Percentiles rank a stretch among this genome's conserved stretches.
Evolutionary conservation across 2,888 invertebrate species (phyloP).

Genomic region (Noctua janthe): DNA sequence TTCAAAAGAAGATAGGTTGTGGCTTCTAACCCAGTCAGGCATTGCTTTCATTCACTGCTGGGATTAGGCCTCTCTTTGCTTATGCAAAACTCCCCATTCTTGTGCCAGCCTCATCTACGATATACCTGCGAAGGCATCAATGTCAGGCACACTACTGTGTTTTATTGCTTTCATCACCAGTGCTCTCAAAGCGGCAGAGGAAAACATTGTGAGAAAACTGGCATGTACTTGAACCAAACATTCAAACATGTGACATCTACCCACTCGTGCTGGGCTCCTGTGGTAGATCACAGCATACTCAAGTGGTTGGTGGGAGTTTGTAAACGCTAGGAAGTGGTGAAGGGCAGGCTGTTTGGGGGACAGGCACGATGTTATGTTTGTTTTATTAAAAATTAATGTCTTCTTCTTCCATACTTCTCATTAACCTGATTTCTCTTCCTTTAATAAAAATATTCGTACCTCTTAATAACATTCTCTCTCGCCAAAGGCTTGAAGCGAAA

Average conservation of each 20-base stretch:
- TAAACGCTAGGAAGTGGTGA: neutral
- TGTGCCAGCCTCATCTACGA: neutral
- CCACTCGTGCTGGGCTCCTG: neutral
- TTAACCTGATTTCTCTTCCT: neutral
- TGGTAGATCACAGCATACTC: neutral
- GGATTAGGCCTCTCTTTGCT: too few species aligned
- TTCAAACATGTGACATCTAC: neutral
- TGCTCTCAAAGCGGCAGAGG: neutral
- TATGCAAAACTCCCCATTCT: too few species aligned
- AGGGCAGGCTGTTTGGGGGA: neutral
- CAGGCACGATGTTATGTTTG: neutral
- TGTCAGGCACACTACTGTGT: neutral
- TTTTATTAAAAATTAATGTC: neutral
- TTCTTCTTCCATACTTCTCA: neutral
- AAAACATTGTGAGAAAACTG: neutral
- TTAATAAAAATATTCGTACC: slow-evolving; percentile 72
- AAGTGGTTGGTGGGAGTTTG: neutral
- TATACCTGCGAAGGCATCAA: neutral
- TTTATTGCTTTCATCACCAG: neutral
- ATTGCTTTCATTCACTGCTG: neutral
- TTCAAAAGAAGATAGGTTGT: neutral
- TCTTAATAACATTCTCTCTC: slow-evolving; percentile 92
- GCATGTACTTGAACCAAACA: neutral
- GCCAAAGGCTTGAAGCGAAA: slow-evolving; percentile 98
- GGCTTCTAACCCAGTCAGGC: neutral